Percentiles rank a stretch among this genome's conserved stretches.
phyloP scores from a whole-genome alignment of 2,888 invertebrate genomes.

The Patella pellucida region DNA sequence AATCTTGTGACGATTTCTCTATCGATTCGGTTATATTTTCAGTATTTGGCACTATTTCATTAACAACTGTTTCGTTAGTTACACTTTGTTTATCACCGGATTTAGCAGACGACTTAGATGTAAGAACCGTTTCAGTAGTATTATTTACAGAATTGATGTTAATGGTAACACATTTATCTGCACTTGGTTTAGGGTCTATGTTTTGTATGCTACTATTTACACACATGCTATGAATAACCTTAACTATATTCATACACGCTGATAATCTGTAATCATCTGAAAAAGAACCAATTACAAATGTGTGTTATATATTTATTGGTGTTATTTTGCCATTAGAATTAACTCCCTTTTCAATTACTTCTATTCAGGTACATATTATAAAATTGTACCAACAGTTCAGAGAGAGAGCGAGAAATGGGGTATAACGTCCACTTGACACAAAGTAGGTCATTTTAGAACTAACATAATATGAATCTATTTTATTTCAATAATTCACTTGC shows the following conservation, averaged over 20 bases:
- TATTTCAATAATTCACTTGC: too few relatives aligned
- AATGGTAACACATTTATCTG: slow-evolving; percentile 35
- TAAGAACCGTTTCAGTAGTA: background rate
- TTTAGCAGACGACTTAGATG: background rate
- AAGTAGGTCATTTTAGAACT: too few relatives aligned
- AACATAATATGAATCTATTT: too few relatives aligned
- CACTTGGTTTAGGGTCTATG: background rate
- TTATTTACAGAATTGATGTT: slow-evolving; percentile 24
- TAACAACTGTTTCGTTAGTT: background rate
- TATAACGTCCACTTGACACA: too few relatives aligned
- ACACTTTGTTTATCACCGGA: background rate
- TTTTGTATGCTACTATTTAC: slow-evolving; percentile 29
- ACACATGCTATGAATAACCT: slow-evolving; percentile 78
- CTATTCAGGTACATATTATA: too few relatives aligned
- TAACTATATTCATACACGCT: slow-evolving; percentile 86
- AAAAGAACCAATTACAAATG: slow-evolving; percentile 19
- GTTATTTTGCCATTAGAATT: too few relatives aligned
- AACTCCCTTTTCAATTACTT: too few relatives aligned
- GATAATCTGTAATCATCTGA: slow-evolving; percentile 90
- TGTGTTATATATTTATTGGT: too few relatives aligned
- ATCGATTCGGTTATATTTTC: too few relatives aligned
- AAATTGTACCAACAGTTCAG: too few relatives aligned
- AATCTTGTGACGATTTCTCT: background rate
- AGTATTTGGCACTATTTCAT: too few relatives aligned
- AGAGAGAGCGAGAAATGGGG: too few relatives aligned